Conservation (phyloP, 2,888 invertebrate species). For the Dynastes maya region DNA sequence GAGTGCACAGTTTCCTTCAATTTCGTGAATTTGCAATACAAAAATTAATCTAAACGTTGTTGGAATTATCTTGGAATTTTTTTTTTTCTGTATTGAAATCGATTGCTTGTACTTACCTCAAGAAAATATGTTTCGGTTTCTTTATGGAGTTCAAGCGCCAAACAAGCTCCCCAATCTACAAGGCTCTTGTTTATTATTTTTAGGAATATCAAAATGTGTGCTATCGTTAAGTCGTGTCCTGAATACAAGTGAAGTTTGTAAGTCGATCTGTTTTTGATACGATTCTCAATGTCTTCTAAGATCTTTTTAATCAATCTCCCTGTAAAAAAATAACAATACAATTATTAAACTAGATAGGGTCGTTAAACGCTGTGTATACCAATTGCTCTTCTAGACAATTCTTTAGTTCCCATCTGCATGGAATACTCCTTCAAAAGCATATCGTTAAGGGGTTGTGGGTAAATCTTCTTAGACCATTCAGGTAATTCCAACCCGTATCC, state of each 20-base stretch:
- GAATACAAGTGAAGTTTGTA: constrained; percentile 38
- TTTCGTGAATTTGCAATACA: no score
- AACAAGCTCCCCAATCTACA: constrained; percentile 7
- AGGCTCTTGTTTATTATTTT: not conserved
- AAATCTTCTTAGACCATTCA: constrained; percentile 41
- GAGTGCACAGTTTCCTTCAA: no score
- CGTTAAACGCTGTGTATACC: not conserved
- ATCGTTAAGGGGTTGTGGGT: constrained; percentile 31
- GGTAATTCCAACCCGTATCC: constrained; percentile 44
- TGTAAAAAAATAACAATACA: not conserved
- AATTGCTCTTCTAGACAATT: not conserved
- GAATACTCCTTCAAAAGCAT: not conserved
- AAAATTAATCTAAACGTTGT: no score
- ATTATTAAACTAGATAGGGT: not conserved
- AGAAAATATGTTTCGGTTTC: not conserved
- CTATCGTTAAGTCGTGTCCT: constrained; percentile 32
- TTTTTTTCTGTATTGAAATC: no score
- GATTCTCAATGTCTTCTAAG: constrained; percentile 22
- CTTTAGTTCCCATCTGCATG: constrained; percentile 5
- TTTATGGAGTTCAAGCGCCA: constrained; percentile 12
- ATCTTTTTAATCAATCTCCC: constrained; percentile 34
- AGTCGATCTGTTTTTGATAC: not conserved
- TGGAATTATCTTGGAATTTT: no score
- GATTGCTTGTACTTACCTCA: not conserved
- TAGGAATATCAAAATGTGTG: not conserved